These are phyloP conservation scores for Gouania willdenowi DNA, from an alignment of 2,797 vertebrate genomes.

Conservation along the genomic window DNA sequence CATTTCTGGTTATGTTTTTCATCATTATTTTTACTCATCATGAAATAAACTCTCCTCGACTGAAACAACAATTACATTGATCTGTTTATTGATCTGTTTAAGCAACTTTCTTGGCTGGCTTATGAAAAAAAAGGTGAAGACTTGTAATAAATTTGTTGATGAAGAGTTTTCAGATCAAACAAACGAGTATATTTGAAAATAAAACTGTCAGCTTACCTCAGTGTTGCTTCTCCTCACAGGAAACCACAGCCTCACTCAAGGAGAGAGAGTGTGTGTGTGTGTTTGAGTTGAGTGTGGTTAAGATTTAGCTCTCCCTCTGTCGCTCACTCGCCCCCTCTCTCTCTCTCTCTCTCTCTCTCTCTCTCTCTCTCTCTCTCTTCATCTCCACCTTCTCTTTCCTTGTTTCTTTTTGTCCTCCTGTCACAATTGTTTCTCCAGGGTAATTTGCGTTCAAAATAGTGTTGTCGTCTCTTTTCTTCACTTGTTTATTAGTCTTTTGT, in stretches of 20 bases:
- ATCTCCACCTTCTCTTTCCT: neutral
- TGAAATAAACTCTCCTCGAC: no score
- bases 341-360: slow-evolving; percentile 5
- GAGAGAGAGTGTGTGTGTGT: slow-evolving; percentile 15
- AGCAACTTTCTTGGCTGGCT: no score
- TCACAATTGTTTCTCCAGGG: slow-evolving; percentile 2
- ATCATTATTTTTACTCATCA: no score
- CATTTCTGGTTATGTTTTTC: no score
- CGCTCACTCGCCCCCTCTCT: slow-evolving; percentile 1
- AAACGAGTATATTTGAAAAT: neutral
- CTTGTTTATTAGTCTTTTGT: slow-evolving; percentile 23
- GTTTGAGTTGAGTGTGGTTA: slow-evolving; percentile 1
- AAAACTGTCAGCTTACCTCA: slow-evolving; percentile 45
- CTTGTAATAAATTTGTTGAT: no score
- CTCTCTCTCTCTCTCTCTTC: neutral
- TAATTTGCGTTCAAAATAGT: slow-evolving; percentile 33
- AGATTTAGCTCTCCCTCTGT: slow-evolving; percentile 5
- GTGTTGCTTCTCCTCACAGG: slow-evolving; percentile 17
- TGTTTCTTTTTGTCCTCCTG: slow-evolving; percentile 18
- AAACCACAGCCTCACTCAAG: slow-evolving; percentile 22
- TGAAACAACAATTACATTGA: no score
- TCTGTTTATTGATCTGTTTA: no score
- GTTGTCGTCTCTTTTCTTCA: slow-evolving; percentile 25
- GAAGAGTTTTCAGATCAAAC: neutral
- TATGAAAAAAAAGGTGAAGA: no score